These are phyloP conservation scores for Enteromius afrohamiltoni DNA, from an alignment of 2,797 vertebrate genomes.

Conservation along the genomic window DNA sequence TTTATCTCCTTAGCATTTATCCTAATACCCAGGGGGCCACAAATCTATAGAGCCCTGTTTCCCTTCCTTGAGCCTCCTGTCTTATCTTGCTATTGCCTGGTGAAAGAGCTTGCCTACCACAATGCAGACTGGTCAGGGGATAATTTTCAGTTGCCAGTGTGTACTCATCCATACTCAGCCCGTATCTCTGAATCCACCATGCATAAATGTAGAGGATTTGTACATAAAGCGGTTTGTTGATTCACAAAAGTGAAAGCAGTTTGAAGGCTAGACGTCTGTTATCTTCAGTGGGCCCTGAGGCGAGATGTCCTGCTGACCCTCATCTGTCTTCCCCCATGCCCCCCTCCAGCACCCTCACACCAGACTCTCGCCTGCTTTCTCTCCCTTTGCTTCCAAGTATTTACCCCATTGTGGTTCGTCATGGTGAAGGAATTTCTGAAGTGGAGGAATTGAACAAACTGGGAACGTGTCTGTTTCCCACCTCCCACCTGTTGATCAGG, in stretches of 20 bases:
- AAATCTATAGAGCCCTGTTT: slow-evolving; percentile 22
- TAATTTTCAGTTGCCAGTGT: not conserved
- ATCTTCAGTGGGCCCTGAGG: slow-evolving; percentile 31
- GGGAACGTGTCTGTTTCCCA: slow-evolving; percentile 36
- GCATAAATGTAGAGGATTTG: slow-evolving; percentile 6
- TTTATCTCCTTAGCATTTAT: slow-evolving; percentile 34
- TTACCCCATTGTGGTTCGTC: slow-evolving; percentile 66
- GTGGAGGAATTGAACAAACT: slow-evolving; percentile 56
- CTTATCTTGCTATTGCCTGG: not conserved
- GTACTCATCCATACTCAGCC: not conserved
- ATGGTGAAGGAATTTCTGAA: slow-evolving; percentile 68
- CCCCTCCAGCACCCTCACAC: slow-evolving; percentile 27
- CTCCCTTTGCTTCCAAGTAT: slow-evolving; percentile 57
- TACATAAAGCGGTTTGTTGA: slow-evolving; percentile 32
- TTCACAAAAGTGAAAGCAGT: slow-evolving; percentile 13
- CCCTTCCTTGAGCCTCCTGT: not conserved
- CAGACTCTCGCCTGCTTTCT: slow-evolving; percentile 49
- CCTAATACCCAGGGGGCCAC: not conserved
- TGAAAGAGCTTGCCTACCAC: slow-evolving; percentile 14
- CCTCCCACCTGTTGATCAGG: slow-evolving; percentile 39
- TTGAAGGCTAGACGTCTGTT: slow-evolving; percentile 14
- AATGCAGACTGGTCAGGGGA: slow-evolving; percentile 21
- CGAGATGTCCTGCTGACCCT: slow-evolving; percentile 53
- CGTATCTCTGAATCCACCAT: slow-evolving; percentile 4
- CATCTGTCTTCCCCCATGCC: slow-evolving; percentile 34